Evolutionary conservation across 2,113 vertebrate species (phyloP).

Genomic region (Peromyscus californicus): DNA sequence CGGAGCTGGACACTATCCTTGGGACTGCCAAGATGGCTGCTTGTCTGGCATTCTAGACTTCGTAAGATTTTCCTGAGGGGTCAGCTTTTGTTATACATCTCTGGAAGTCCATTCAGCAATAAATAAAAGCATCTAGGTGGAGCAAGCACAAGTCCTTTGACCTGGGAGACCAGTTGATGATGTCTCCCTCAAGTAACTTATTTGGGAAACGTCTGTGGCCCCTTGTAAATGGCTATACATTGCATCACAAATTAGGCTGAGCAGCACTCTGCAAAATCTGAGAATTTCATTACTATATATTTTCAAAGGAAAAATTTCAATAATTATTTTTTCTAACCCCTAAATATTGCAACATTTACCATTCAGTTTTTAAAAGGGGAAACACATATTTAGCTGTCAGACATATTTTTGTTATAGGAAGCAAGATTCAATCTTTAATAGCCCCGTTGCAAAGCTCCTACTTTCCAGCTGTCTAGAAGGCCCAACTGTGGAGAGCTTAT

Average conservation of each 20-base stretch:
- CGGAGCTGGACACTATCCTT: neutral
- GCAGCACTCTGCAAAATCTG: neutral
- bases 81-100: neutral
- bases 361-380: neutral
- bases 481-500: neutral
- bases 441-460: neutral
- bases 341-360: conserved; percentile 19
- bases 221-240: conserved; percentile 11
- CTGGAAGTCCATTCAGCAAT: neutral
- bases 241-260: neutral
- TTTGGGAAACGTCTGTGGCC: neutral
- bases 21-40: neutral
- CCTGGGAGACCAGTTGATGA: neutral
- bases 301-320: conserved; percentile 5
- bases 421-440: neutral
- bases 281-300: neutral
- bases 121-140: neutral
- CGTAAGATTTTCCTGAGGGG: neutral
- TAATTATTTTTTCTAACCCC: conserved; percentile 18
- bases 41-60: neutral
- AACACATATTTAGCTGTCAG: conserved; percentile 27
- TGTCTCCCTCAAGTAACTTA: neutral
- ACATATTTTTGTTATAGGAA: neutral
- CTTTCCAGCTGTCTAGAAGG: conserved; percentile 18
- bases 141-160: neutral